phyloP scores from a whole-genome alignment of 2,797 vertebrate genomes.

The Chaunax sp. region DNA sequence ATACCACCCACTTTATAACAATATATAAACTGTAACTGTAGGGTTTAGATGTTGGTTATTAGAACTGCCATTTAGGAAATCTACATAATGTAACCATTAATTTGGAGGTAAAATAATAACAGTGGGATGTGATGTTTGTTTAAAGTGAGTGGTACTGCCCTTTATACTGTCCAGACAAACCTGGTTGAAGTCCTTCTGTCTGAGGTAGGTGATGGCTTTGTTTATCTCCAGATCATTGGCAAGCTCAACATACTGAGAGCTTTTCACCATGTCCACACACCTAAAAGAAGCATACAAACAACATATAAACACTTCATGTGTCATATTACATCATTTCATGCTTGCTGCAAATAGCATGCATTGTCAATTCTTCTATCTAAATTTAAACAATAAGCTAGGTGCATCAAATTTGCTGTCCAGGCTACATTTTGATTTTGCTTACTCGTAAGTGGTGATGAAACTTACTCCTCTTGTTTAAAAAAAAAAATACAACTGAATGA shows the following conservation, averaged over 20 bases:
- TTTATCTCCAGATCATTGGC: conserved; percentile 98
- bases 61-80: background rate
- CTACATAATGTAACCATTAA: too few species aligned
- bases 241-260: conserved; percentile 93
- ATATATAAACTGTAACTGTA: background rate
- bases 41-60: background rate
- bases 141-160: conserved; percentile 20
- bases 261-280: conserved; percentile 97
- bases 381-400: too few species aligned
- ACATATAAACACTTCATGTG: background rate
- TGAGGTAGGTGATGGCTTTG: conserved; percentile 96
- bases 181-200: conserved; percentile 95
- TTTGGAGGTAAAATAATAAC: too few species aligned
- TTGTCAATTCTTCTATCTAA: background rate
- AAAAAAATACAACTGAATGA: background rate
- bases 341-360: background rate
- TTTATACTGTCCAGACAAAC: conserved; percentile 69
- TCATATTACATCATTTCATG: background rate
- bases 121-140: too few species aligned
- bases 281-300: conserved; percentile 68
- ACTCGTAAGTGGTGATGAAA: background rate
- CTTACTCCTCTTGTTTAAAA: background rate
- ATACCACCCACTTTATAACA: conserved; percentile 18
- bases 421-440: background rate
- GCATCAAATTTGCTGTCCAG: too few species aligned